Percentiles rank a stretch among this genome's conserved stretches.
Conservation (phyloP, 2,797 vertebrate genomes). For the Labeo calbasu region DNA sequence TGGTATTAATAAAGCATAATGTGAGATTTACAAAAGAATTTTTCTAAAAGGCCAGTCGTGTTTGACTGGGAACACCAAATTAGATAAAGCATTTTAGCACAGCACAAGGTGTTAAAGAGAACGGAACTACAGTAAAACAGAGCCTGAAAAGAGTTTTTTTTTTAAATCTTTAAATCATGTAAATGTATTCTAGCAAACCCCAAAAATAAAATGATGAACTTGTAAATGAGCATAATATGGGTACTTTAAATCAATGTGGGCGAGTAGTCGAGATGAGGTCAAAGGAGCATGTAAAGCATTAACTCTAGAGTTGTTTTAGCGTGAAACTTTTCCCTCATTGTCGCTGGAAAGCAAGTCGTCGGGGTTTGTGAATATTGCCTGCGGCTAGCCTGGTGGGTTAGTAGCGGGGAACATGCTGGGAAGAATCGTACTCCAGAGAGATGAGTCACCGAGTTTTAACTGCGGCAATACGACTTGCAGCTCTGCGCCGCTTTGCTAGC, state of each 20-base stretch:
- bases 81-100: background rate
- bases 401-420: conserved; percentile 1
- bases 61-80: no score
- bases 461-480: conserved; percentile 10
- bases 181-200: background rate
- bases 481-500: background rate
- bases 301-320: background rate
- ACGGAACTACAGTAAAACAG: background rate
- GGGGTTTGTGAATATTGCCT: conserved; percentile 14
- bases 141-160: background rate
- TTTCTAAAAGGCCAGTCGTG: background rate
- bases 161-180: background rate
- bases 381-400: conserved; percentile 30
- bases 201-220: background rate
- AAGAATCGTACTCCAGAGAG: conserved; percentile 23
- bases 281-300: background rate
- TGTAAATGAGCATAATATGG: background rate
- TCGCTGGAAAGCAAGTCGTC: conserved; percentile 12
- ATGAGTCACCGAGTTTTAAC: conserved; percentile 12
- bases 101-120: background rate
- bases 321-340: background rate
- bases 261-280: background rate
- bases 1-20: background rate
- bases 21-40: background rate
- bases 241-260: background rate